Percentiles rank a stretch among this genome's conserved stretches.
These are phyloP conservation scores for Hypotaenidia philippensis DNA, from an alignment of 2,797 vertebrate species.

Conservation along the genomic window DNA sequence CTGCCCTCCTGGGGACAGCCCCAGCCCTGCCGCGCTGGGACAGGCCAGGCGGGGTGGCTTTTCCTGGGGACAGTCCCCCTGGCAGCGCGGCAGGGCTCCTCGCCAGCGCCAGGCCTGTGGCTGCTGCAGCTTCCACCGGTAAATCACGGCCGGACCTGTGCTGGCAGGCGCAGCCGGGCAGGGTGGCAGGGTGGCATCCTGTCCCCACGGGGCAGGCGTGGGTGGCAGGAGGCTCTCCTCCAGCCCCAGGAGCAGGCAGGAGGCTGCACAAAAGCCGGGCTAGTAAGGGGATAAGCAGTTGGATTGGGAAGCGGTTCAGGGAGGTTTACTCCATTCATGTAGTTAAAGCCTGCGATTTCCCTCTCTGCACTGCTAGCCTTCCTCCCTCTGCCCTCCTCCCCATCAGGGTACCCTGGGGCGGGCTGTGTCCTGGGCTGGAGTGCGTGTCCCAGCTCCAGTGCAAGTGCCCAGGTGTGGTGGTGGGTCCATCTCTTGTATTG, in stretches of 20 bases:
- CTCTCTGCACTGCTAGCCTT: neutral
- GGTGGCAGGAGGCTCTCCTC: neutral
- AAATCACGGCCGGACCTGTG: fast-evolving
- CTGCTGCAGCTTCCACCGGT: neutral
- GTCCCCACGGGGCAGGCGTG: fast-evolving
- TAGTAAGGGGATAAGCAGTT: neutral
- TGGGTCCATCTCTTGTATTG: fast-evolving
- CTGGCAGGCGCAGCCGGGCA: neutral
- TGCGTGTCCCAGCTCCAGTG: fast-evolving
- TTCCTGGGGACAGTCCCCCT: neutral
- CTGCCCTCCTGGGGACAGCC: neutral
- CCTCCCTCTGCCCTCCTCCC: neutral
- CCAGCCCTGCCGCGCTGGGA: neutral
- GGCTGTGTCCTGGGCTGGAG: neutral
- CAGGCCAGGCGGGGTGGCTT: neutral
- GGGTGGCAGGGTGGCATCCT: neutral
- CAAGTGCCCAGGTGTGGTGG: neutral
- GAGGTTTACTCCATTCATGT: neutral
- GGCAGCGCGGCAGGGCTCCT: fast-evolving
- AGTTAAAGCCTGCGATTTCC: slow-evolving; percentile 27
- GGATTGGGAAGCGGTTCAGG: neutral
- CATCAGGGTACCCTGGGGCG: fast-evolving
- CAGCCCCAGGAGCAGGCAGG: neutral
- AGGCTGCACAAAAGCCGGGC: slow-evolving; percentile 18
- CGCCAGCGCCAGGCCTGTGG: fast-evolving